These are phyloP conservation scores for Lasioglossum villosulum DNA, from an alignment of 2,888 invertebrate genomes.

Conservation along the genomic window DNA sequence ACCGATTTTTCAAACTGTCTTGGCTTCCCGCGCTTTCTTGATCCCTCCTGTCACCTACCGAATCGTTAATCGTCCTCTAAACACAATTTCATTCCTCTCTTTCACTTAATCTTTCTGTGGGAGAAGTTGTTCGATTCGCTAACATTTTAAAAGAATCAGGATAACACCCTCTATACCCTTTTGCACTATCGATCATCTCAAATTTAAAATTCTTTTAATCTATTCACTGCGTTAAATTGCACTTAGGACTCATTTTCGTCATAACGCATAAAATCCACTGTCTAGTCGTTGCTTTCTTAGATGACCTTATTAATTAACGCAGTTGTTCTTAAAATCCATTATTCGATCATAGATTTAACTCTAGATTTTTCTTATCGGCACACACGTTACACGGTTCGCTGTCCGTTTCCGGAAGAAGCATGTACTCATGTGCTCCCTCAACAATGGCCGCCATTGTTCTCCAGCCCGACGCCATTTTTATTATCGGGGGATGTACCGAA, in stretches of 20 bases:
- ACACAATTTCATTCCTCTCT: background rate
- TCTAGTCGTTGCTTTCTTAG: too few species aligned
- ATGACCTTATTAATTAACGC: too few species aligned
- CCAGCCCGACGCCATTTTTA: background rate
- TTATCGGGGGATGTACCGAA: background rate
- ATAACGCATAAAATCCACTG: too few species aligned
- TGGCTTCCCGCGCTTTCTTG: background rate
- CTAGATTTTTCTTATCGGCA: background rate
- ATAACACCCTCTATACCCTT: background rate
- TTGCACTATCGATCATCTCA: too few species aligned
- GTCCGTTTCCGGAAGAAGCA: background rate
- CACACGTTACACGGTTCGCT: background rate
- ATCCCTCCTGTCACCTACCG: background rate
- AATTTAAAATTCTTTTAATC: too few species aligned
- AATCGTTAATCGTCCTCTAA: background rate
- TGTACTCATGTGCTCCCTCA: background rate
- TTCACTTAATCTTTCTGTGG: background rate
- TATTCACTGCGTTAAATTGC: too few species aligned
- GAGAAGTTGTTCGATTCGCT: too few species aligned
- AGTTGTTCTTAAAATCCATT: too few species aligned
- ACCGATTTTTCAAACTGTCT: background rate
- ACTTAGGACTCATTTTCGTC: too few species aligned
- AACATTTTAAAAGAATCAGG: background rate
- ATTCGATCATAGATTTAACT: too few species aligned
- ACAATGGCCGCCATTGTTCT: constrained; percentile 3